Base-by-base conservation (phyloP, 1,140 invertebrate species). In the Triops longicaudatus region DNA sequence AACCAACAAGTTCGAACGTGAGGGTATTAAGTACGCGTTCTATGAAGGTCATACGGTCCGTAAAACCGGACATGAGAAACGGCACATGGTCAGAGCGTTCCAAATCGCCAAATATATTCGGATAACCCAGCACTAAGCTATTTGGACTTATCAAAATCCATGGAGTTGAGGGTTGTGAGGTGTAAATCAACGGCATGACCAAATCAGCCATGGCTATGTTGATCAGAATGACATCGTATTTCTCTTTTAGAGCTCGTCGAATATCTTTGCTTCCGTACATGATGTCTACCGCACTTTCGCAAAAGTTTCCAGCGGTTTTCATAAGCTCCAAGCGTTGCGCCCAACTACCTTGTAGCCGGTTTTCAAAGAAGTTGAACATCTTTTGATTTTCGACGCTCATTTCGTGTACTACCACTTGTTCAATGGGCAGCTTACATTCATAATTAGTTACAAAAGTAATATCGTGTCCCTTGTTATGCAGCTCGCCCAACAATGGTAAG, bases 391-490 rank as follows among this genome's bases (percentile, higher is more conserved):
- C 22, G 5, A 63, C 14, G 50, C 17, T 22, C 50, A 63, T 3
- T 9, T 63, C 50, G 22, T 63, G 50, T 63, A 63, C 9, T 63
- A 63, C 0, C 5, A 63, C 50, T 63, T 63, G 50, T 4, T 22
- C 10, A 17, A 63, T 63, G 22, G 50, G 50, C 6, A 63, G 50
- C 17, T 63, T 63, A 17, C 50, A 63, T 17, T 43, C 63, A 72
- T 72, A 77, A 12, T 73, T 77, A 1, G 77, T 76, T 28, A 78
- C 37, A 72, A 78, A 63, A 31, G 82, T 81, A 1, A 88, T 81
- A 77, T 86, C 82, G 80, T 88, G 87, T 12, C 86, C 87, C 73
- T 83, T 80, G 42, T 82, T 84, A 0, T 81, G 82, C 31, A 89
- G 80, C 73, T 84, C 85, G 77, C 82, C 81, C 14, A 83, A 83